A percentile compares a stretch with the other conserved stretches of the same genome.
Conservation (phyloP, 2,797 vertebrate species). For the Mus spretus region DNA sequence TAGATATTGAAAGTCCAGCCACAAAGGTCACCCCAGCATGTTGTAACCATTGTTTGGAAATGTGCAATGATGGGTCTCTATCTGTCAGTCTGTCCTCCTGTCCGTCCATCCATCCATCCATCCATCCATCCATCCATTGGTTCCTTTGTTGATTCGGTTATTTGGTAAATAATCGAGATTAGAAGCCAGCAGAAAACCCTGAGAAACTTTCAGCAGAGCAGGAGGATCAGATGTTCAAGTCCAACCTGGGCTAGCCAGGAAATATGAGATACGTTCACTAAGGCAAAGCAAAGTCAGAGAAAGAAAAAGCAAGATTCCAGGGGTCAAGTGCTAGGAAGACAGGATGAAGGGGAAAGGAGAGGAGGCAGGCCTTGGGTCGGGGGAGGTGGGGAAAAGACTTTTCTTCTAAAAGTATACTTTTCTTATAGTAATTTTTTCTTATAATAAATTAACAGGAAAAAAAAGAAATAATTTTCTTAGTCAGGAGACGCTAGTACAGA, state of each 20-base stretch:
- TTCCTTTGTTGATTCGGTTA: neutral
- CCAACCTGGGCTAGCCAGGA: neutral
- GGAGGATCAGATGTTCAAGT: neutral
- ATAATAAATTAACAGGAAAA: neutral
- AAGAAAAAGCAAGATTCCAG: neutral
- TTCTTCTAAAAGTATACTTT: too few species aligned
- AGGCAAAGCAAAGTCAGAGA: neutral
- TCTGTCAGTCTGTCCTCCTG: rapidly evolving
- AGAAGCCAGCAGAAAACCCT: neutral
- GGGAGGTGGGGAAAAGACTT: neutral
- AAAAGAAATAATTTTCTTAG: neutral
- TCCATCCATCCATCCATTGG: neutral
- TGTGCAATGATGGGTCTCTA: neutral
- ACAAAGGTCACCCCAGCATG: neutral
- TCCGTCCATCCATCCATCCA: neutral
- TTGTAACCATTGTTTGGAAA: neutral
- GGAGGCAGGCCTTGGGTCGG: neutral
- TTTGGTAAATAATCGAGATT: neutral
- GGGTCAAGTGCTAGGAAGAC: neutral
- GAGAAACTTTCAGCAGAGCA: neutral
- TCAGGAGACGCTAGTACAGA: neutral
- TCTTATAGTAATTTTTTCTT: neutral
- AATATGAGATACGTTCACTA: neutral
- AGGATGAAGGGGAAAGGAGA: neutral
- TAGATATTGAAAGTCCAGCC: neutral